phyloP scores from a whole-genome alignment of 2,113 vertebrate species.

The Coregonus clupeaformis region DNA sequence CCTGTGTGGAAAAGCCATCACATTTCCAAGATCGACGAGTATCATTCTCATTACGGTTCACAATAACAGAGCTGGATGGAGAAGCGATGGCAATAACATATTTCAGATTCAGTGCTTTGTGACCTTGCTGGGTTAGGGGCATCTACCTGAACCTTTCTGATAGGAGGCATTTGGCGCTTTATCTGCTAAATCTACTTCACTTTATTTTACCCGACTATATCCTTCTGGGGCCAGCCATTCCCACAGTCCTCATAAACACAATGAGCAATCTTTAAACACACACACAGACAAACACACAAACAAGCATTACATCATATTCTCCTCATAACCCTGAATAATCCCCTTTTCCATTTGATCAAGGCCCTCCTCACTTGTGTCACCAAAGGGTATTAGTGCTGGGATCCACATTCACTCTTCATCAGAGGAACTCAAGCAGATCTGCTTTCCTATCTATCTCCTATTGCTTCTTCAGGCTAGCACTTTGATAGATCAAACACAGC shows the following conservation, averaged over 20 bases:
- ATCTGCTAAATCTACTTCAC: neutral
- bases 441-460: conserved; percentile 33
- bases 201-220: neutral
- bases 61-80: conserved; percentile 12
- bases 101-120: conserved; percentile 11
- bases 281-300: neutral
- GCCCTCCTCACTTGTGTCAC: neutral
- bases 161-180: neutral
- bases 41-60: conserved; percentile 10
- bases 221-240: neutral
- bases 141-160: neutral
- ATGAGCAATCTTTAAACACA: neutral
- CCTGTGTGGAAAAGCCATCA: conserved; percentile 7
- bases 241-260: neutral
- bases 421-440: conserved; percentile 43
- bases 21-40: conserved; percentile 6
- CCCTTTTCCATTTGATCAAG: neutral
- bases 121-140: conserved; percentile 16
- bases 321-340: neutral
- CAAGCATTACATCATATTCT: neutral
- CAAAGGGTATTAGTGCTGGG: conserved; percentile 2
- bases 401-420: conserved; percentile 28
- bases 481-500: conserved; percentile 66
- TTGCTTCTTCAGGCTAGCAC: conserved; percentile 21
- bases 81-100: conserved; percentile 9